Percentiles rank a stretch among this genome's conserved stretches.
phyloP scores from a whole-genome alignment of 1,140 invertebrate genomes.

The Mercenaria mercenaria region DNA sequence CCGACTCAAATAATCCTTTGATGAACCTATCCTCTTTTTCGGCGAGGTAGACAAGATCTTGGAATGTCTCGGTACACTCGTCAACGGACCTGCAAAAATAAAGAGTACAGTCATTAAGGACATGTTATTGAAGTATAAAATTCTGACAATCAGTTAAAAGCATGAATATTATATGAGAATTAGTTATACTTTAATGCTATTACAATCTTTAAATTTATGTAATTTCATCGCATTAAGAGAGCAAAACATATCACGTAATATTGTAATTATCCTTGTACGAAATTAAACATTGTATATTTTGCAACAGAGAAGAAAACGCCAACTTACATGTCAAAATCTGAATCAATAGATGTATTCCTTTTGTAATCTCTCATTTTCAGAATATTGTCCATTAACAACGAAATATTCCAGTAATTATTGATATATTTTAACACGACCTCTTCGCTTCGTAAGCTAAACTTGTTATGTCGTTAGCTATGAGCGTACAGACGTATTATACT shows the following conservation, averaged over 20 bases:
- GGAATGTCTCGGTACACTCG: neutral
- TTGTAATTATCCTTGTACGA: too few relatives aligned
- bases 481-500: neutral
- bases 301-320: neutral
- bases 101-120: neutral
- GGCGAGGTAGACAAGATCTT: slow-evolving; percentile 25
- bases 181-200: neutral
- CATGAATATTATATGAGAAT: neutral
- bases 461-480: neutral
- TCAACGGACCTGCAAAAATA: slow-evolving; percentile 42
- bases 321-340: slow-evolving; percentile 58
- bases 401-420: too few relatives aligned
- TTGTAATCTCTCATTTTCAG: slow-evolving; percentile 31
- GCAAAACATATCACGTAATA: too few relatives aligned
- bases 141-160: neutral
- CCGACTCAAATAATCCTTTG: slow-evolving; percentile 46
- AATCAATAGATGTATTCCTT: slow-evolving; percentile 60
- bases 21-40: slow-evolving; percentile 38
- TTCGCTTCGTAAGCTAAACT: neutral
- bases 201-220: too few relatives aligned
- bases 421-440: neutral
- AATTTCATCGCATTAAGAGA: too few relatives aligned
- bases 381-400: slow-evolving; percentile 10
- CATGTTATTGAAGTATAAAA: too few relatives aligned
- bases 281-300: neutral